Evolutionary conservation across 2,888 invertebrate species (phyloP).

Genomic region (Trisateles emortualis): DNA sequence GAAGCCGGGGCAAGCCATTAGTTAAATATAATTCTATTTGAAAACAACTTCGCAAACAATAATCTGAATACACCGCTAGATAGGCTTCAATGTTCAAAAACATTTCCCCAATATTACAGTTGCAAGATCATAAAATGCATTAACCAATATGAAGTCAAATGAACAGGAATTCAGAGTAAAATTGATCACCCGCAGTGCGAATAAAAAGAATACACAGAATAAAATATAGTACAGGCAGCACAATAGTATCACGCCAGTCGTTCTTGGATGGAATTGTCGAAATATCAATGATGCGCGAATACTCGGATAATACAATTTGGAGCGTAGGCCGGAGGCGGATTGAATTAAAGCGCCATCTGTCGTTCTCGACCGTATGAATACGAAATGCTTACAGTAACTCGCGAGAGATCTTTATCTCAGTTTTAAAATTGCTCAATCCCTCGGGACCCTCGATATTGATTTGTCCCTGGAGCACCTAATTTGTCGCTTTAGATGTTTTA

Average conservation of each 20-base stretch:
- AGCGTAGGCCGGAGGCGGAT: slow-evolving; percentile 83
- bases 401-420: slow-evolving; percentile 84
- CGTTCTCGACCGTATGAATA: slow-evolving; percentile 83
- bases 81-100: no score
- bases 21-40: no score
- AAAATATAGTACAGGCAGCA: slow-evolving; percentile 49
- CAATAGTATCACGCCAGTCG: slow-evolving; percentile 57
- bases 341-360: slow-evolving; percentile 86
- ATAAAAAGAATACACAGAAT: slow-evolving; percentile 38
- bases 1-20: no score
- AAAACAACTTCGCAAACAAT: no score
- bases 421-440: slow-evolving; percentile 86
- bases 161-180: slow-evolving; percentile 43
- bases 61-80: no score
- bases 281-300: slow-evolving; percentile 87
- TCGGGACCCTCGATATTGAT: slow-evolving; percentile 77
- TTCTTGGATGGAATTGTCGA: slow-evolving; percentile 77
- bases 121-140: not conserved
- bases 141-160: slow-evolving; percentile 1
- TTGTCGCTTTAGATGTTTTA: slow-evolving; percentile 78
- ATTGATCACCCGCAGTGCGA: slow-evolving; percentile 48
- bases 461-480: slow-evolving; percentile 80
- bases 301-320: slow-evolving; percentile 84
- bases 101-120: not conserved
- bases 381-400: slow-evolving; percentile 81